These are phyloP conservation scores for Nestor notabilis DNA, from an alignment of 2,113 vertebrate species.

Conservation along the genomic window DNA sequence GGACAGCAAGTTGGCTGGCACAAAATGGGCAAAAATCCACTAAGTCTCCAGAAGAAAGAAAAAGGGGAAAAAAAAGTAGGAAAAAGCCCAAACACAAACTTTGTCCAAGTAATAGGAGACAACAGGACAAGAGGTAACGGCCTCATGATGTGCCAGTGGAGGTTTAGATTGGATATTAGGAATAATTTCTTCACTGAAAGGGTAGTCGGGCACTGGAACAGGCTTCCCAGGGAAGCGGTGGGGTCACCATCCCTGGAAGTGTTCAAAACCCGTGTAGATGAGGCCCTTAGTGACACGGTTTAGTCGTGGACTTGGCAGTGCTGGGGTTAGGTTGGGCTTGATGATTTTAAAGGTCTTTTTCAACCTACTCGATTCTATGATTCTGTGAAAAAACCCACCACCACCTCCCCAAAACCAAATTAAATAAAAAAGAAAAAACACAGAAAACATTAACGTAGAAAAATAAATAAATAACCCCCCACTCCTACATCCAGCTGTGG, in stretches of 20 bases:
- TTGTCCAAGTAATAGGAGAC: too few relatives aligned
- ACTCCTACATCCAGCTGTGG: background rate
- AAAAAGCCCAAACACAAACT: too few relatives aligned
- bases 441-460: background rate
- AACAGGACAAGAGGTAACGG: too few relatives aligned
- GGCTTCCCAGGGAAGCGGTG: too few relatives aligned
- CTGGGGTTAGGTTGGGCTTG: background rate
- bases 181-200: too few relatives aligned
- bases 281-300: too few relatives aligned
- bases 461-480: background rate
- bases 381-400: background rate
- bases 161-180: too few relatives aligned
- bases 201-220: too few relatives aligned
- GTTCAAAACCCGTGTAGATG: too few relatives aligned
- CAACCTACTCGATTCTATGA: background rate
- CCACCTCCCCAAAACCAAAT: background rate
- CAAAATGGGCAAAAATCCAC: background rate
- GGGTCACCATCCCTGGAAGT: too few relatives aligned
- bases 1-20: rapidly evolving
- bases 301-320: background rate
- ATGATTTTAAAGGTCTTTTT: background rate
- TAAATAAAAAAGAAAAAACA: background rate
- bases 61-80: rapidly evolving
- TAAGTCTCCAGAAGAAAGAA: too few relatives aligned
- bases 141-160: too few relatives aligned